Evolutionary conservation across 2,888 invertebrate genomes (phyloP).

Genomic region (Drosophila quasianomalipes): DNA sequence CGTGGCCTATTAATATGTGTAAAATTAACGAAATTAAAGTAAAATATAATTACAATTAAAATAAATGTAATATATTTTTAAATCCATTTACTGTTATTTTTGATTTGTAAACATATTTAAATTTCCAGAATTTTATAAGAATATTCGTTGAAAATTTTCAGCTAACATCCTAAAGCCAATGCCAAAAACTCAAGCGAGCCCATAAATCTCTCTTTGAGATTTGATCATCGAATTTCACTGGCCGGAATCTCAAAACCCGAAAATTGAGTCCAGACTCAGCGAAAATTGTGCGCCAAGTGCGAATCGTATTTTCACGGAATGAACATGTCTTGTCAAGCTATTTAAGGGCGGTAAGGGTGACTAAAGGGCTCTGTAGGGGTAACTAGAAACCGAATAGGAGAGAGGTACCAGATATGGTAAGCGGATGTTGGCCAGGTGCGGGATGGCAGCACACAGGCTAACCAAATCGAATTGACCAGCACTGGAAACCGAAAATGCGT

Average conservation of each 20-base stretch:
- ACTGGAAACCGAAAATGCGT: conserved; percentile 64
- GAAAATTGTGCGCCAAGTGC: conserved; percentile 49
- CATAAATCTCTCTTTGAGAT: neutral
- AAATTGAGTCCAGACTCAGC: conserved; percentile 27
- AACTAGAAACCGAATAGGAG: conserved; percentile 24
- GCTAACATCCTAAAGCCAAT: too few relatives aligned
- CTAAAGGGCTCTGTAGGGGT: neutral
- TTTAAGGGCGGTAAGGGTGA: neutral
- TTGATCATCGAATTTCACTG: conserved; percentile 22
- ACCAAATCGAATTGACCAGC: conserved; percentile 78
- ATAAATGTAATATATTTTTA: too few relatives aligned
- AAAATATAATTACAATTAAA: neutral
- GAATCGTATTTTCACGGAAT: conserved; percentile 53
- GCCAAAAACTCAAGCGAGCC: too few relatives aligned
- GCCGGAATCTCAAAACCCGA: conserved; percentile 18
- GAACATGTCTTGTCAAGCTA: conserved; percentile 32
- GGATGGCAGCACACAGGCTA: conserved; percentile 36
- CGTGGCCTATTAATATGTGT: neutral
- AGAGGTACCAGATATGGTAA: conserved; percentile 2
- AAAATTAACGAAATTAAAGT: neutral
- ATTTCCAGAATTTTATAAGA: neutral
- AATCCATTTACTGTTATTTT: neutral
- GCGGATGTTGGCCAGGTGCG: conserved; percentile 12
- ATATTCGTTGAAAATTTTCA: too few relatives aligned
- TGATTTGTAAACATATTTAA: neutral